Evolutionary conservation across 1,140 invertebrate species (phyloP).

Genomic region (Cyclina sinensis): DNA sequence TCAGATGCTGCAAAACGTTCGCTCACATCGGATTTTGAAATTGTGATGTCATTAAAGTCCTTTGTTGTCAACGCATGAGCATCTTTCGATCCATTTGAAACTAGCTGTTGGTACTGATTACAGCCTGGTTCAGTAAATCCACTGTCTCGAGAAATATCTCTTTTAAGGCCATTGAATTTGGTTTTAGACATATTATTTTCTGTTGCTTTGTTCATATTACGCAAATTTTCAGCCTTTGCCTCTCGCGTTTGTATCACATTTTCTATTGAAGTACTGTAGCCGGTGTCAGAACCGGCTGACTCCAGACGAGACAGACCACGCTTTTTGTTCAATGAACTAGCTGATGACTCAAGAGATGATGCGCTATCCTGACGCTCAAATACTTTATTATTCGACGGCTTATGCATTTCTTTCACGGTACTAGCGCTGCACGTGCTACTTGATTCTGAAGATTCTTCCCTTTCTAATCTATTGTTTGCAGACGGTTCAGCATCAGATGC

Average conservation of each 20-base stretch:
- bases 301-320: not conserved
- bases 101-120: not conserved
- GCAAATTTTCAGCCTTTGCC: conserved; percentile 52
- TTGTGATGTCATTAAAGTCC: conserved; percentile 51
- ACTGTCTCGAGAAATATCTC: conserved; percentile 52
- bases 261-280: conserved; percentile 52
- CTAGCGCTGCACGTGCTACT: conserved; percentile 57
- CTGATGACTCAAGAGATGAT: conserved; percentile 33
- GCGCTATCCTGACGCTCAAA: conserved; percentile 10
- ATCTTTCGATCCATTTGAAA: not conserved
- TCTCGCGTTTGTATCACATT: conserved; percentile 50
- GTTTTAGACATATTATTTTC: conserved; percentile 13
- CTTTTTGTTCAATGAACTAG: conserved; percentile 40
- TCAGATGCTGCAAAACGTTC: conserved; percentile 33
- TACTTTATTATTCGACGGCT: not conserved
- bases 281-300: conserved; percentile 44
- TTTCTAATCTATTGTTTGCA: not conserved
- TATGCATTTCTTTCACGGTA: conserved; percentile 18
- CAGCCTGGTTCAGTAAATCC: conserved; percentile 46
- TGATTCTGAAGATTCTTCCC: conserved; percentile 30
- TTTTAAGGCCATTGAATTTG: not conserved
- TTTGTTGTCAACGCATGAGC: not conserved
- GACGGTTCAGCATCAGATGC: not conserved
- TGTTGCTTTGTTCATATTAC: conserved; percentile 52
- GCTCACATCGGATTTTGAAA: conserved; percentile 46